phyloP scores from a whole-genome alignment of 2,888 invertebrate genomes.

The Metellina segmentata region DNA sequence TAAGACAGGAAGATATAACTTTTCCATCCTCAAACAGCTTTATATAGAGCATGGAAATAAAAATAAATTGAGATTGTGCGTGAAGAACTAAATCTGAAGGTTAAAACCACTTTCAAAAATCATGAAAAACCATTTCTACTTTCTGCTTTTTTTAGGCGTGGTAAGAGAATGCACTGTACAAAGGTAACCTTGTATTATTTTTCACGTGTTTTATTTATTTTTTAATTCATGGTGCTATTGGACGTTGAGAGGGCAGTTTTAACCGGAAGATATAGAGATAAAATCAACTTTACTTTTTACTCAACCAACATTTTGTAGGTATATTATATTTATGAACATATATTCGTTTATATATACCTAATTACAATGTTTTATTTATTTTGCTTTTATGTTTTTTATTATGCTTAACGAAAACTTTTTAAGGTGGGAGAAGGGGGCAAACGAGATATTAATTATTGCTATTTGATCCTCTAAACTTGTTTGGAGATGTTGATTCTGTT shows the following conservation, averaged over 20 bases:
- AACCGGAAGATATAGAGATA: not conserved
- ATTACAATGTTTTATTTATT: no score
- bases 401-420: no score
- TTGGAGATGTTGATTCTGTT: no score
- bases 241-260: not conserved
- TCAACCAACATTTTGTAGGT: no score
- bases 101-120: constrained; percentile 8
- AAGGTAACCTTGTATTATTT: constrained; percentile 4
- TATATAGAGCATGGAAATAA: constrained; percentile 5
- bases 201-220: not conserved
- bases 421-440: no score
- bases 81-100: constrained; percentile 13
- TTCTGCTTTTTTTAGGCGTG: constrained; percentile 7
- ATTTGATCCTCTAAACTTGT: no score
- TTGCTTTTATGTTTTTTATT: no score
- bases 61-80: not conserved
- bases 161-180: not conserved
- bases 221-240: not conserved
- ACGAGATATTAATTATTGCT: no score
- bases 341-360: no score
- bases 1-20: constrained; percentile 12
- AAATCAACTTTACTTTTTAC: not conserved
- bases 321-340: no score
- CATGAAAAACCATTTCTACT: not conserved
- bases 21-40: not conserved